Evolutionary conservation across 2,888 invertebrate genomes (phyloP).

Genomic region (Acrobasis suavella): DNA sequence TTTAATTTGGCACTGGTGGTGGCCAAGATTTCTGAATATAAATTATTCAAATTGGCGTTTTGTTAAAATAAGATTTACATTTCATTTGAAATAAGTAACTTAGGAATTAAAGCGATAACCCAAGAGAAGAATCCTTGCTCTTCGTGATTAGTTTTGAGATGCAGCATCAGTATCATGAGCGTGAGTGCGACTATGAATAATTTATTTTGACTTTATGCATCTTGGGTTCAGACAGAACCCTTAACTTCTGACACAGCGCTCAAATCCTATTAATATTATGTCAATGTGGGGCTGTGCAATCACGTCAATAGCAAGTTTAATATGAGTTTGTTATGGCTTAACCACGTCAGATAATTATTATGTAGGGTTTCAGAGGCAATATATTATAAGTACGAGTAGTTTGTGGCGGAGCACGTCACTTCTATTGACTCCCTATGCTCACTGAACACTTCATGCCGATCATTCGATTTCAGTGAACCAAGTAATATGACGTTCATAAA

Average conservation of each 20-base stretch:
- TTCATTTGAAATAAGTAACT: constrained; percentile 29
- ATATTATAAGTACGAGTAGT: constrained; percentile 33
- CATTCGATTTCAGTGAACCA: constrained; percentile 54
- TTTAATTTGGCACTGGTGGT: constrained; percentile 41
- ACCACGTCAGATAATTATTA: constrained; percentile 24
- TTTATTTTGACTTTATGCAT: neutral
- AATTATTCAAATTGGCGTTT: constrained; percentile 40
- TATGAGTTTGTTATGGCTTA: constrained; percentile 10
- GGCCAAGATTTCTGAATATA: constrained; percentile 40
- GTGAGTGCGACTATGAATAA: constrained; percentile 7
- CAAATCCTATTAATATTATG: constrained; percentile 12
- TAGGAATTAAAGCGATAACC: constrained; percentile 5
- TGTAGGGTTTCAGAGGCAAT: constrained; percentile 38
- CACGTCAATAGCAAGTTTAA: neutral
- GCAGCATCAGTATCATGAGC: constrained; percentile 2
- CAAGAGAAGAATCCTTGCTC: neutral
- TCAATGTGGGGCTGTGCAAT: constrained; percentile 7
- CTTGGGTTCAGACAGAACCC: neutral
- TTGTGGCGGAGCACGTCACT: constrained; percentile 39
- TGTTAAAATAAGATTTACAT: constrained; percentile 36
- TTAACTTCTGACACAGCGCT: neutral
- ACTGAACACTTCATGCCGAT: constrained; percentile 56
- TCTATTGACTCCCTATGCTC: constrained; percentile 45
- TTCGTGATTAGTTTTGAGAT: constrained; percentile 3
- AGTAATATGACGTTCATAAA: constrained; percentile 35